phyloP scores from a whole-genome alignment of 2,797 vertebrate species.

The Erpetoichthys calabaricus region DNA sequence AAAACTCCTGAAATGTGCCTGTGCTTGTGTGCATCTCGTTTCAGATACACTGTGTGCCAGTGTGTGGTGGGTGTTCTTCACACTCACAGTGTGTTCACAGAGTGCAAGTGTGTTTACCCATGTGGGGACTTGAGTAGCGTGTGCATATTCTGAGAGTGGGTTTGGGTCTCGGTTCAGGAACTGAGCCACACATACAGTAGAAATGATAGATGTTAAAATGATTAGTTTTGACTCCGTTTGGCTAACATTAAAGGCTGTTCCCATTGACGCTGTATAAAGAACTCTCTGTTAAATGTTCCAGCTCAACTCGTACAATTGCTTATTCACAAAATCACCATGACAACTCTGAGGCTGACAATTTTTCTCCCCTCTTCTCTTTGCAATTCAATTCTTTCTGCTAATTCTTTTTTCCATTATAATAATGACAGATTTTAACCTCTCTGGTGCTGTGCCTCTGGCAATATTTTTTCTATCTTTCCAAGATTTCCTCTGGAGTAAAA shows the following conservation, averaged over 20 bases:
- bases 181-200: too few relatives aligned
- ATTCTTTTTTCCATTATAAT: conserved; percentile 26
- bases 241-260: conserved; percentile 1
- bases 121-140: too few relatives aligned
- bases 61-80: too few relatives aligned
- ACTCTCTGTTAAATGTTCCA: conserved; percentile 34
- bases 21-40: too few relatives aligned
- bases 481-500: too few relatives aligned
- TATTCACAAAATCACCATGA: conserved; percentile 59
- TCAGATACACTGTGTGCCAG: too few relatives aligned
- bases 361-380: conserved; percentile 20
- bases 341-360: conserved; percentile 48
- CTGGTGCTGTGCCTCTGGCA: conserved; percentile 11
- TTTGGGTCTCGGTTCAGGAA: too few relatives aligned
- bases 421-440: conserved; percentile 30
- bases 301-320: conserved; percentile 40
- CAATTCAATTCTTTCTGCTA: conserved; percentile 33
- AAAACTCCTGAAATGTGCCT: too few relatives aligned
- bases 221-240: conserved; percentile 1
- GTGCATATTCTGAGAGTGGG: too few relatives aligned
- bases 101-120: too few relatives aligned
- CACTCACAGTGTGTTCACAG: too few relatives aligned
- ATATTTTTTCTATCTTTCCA: too few relatives aligned
- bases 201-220: neutral
- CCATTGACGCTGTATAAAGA: conserved; percentile 13